These are phyloP conservation scores for Hirtodrosophila confusa DNA, from an alignment of 2,888 invertebrate genomes.

Conservation along the genomic window DNA sequence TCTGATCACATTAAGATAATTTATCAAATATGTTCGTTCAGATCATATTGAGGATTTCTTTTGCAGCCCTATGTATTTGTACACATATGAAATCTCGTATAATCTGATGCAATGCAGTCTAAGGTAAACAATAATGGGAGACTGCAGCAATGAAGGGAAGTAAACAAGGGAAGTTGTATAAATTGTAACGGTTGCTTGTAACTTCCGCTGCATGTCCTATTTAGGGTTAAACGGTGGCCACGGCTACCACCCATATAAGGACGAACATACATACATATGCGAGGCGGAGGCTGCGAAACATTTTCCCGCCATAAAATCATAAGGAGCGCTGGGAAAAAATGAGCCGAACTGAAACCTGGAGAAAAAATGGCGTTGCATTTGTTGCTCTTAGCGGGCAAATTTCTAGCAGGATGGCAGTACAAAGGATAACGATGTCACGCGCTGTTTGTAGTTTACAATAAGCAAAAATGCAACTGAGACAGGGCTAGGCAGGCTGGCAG, in stretches of 20 bases:
- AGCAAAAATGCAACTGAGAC: conserved; percentile 13
- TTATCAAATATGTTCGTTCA: too few species aligned
- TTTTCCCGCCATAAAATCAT: conserved; percentile 66
- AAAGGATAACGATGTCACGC: conserved; percentile 77
- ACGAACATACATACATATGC: background rate
- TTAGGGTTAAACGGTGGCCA: conserved; percentile 43
- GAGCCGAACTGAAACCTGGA: conserved; percentile 12
- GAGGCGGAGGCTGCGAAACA: conserved; percentile 30
- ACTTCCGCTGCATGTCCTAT: conserved; percentile 14
- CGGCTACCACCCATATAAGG: conserved; percentile 23
- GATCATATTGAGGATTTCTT: too few species aligned
- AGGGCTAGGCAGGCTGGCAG: conserved; percentile 9
- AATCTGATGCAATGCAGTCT: background rate
- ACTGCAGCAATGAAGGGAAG: background rate
- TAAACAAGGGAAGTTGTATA: conserved; percentile 10
- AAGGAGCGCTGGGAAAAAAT: conserved; percentile 29
- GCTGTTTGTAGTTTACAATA: conserved; percentile 66
- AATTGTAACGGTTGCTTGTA: conserved; percentile 24
- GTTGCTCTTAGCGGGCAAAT: conserved; percentile 25
- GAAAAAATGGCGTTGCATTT: conserved; percentile 61
- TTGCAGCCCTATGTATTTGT: too few species aligned
- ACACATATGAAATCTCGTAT: too few species aligned
- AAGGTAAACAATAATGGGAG: background rate
- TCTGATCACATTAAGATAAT: too few species aligned
- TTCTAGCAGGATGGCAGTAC: conserved; percentile 32